A percentile compares a stretch with the other conserved stretches of the same genome.
Evolutionary conservation across 2,888 invertebrate genomes (phyloP).

Genomic region (Archips crataeganus): DNA sequence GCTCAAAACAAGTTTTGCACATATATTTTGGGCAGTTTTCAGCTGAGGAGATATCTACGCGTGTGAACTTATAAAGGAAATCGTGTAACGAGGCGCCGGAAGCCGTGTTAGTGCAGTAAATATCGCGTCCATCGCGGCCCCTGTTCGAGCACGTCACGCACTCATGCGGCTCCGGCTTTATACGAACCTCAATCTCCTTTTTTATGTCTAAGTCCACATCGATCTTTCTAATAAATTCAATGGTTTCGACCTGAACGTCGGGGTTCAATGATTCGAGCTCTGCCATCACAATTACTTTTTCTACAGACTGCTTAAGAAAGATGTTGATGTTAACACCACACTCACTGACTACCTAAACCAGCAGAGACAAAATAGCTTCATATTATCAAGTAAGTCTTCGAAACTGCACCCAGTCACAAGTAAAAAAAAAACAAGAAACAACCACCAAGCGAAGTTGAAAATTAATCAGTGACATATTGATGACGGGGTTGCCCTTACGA

Average conservation of each 20-base stretch:
- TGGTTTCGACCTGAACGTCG: slow-evolving; percentile 55
- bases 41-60: slow-evolving; percentile 54
- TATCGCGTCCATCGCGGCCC: slow-evolving; percentile 60
- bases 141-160: slow-evolving; percentile 68
- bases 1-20: slow-evolving; percentile 71
- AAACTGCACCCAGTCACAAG: slow-evolving; percentile 26
- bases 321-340: background rate
- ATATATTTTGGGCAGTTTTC: slow-evolving; percentile 59
- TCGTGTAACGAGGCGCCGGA: slow-evolving; percentile 62
- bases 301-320: background rate
- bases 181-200: slow-evolving; percentile 61
- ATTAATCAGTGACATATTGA: slow-evolving; percentile 28
- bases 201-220: slow-evolving; percentile 57
- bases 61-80: slow-evolving; percentile 66
- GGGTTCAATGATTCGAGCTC: slow-evolving; percentile 67
- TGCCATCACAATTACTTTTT: slow-evolving; percentile 54
- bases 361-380: slow-evolving; percentile 11
- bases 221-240: slow-evolving; percentile 51
- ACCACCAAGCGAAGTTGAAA: slow-evolving; percentile 41
- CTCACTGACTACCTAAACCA: slow-evolving; percentile 9
- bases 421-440: slow-evolving; percentile 39
- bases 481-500: background rate
- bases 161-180: slow-evolving; percentile 71
- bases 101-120: slow-evolving; percentile 58
- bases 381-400: slow-evolving; percentile 5